Base-by-base conservation (phyloP, 1,140 invertebrate genomes). In the Orussus abietinus region DNA sequence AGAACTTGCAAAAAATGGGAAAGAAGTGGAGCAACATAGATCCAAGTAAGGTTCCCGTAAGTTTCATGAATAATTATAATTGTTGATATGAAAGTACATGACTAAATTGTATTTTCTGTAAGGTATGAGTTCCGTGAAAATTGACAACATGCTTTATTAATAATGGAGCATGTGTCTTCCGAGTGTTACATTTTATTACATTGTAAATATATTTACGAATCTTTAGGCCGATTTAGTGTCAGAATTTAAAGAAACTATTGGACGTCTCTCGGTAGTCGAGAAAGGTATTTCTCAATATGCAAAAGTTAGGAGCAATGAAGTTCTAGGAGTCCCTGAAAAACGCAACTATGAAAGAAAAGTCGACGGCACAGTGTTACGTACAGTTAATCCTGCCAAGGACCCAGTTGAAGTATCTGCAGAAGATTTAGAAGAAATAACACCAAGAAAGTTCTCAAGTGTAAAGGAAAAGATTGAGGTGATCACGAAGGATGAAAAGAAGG, bases 381-480 rank as follows among this genome's bases (percentile, higher is more conserved):
- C 71, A 22, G 45, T 62, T 28, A 13, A 67, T 57, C 47, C 50
- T 17, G 51, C 68, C 0, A 72, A 72, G 53, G 70, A 73, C 59
- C 59, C 70, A 9, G 64, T 53, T 42, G 64, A 71, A 57, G 18
- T 69, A n/a, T 25, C 10, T 35, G 20, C 22, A 25, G 15, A 11
- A 42, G 13, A 7, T 1, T 18, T 11, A 34, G 30, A 42, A 31
- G 17, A 41, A 45, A 35, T 35, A 17, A 10, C 39, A 36, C 36
- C 48, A 7, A 55, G 45, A 42, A 69, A 62, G 36, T 69, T 68
- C 51, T 42, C 54, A 12, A 72, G 66, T 39, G 65, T 74, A 0
- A 72, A 72, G 29, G 68, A 74, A 55, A 74, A 74, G 53, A 74
- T 74, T n/a, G 58, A 65, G 26, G 71, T 51, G 1, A 69, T 67